Evolutionary conservation across 2,888 invertebrate genomes (phyloP).

Genomic region (Exephanes ischioxanthus): DNA sequence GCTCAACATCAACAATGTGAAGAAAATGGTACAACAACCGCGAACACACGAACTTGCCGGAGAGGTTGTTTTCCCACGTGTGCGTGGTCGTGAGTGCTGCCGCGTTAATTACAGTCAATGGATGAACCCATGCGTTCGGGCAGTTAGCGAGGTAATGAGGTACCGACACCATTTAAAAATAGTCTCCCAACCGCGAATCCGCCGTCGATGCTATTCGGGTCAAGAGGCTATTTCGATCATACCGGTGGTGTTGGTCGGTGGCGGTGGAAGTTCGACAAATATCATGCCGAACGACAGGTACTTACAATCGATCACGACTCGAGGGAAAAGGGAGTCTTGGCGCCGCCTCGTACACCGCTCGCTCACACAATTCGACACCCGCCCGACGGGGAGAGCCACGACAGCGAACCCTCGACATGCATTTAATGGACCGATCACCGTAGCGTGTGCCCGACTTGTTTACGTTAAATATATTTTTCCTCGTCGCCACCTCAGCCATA

Average conservation of each 20-base stretch:
- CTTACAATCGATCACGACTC: slow-evolving; percentile 48
- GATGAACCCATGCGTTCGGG: background rate
- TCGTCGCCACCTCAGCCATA: background rate
- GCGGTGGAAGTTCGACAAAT: slow-evolving; percentile 47
- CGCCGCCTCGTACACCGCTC: background rate
- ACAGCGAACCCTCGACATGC: slow-evolving; percentile 8
- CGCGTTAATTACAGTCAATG: slow-evolving; percentile 6
- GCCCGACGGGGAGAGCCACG: background rate
- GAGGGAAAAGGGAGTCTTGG: slow-evolving; percentile 7
- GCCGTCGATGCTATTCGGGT: slow-evolving; percentile 33
- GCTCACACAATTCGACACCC: slow-evolving; percentile 4
- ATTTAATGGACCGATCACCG: background rate
- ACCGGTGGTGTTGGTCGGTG: slow-evolving; percentile 1
- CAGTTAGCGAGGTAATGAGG: background rate
- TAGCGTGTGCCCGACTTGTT: background rate
- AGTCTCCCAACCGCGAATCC: background rate
- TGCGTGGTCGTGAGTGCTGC: background rate
- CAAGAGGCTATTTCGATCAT: slow-evolving; percentile 50
- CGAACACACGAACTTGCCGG: background rate
- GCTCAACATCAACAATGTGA: background rate
- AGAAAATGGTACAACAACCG: background rate
- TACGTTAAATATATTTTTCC: background rate
- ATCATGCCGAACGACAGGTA: slow-evolving; percentile 44
- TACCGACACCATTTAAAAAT: slow-evolving; percentile 20
- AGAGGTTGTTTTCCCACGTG: background rate